These are phyloP conservation scores for Sprattus sprattus DNA, from an alignment of 2,113 vertebrate species.

Conservation along the genomic window DNA sequence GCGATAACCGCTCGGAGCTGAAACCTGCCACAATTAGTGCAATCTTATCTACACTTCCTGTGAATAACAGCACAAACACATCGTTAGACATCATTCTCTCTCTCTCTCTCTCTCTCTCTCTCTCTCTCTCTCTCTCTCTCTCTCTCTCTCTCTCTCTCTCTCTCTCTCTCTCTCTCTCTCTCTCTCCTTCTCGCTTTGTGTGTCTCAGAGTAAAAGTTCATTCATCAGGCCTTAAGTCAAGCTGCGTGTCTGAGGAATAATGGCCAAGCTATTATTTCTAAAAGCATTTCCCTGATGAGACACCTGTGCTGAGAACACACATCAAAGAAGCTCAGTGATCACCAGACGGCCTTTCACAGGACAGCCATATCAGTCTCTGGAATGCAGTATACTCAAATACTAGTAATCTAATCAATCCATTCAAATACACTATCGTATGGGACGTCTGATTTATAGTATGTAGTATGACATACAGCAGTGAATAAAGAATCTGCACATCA, in stretches of 20 bases:
- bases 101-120: too few species aligned
- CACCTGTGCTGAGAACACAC: background rate
- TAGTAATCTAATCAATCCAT: too few species aligned
- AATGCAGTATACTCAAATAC: background rate
- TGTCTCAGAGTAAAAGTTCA: background rate
- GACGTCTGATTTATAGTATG: too few species aligned
- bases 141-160: too few species aligned
- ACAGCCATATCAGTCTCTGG: background rate
- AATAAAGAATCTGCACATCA: too few species aligned
- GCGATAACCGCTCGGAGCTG: background rate
- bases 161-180: background rate
- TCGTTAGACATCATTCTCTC: background rate
- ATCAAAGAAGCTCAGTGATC: background rate
- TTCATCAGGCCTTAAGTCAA: background rate
- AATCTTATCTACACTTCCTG: conserved; percentile 15
- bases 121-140: too few species aligned
- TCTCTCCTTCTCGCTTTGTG: background rate
- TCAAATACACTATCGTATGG: too few species aligned
- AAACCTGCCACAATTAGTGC: background rate
- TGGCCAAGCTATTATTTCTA: background rate
- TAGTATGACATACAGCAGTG: too few species aligned
- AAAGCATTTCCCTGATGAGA: conserved; percentile 9
- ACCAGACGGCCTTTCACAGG: background rate
- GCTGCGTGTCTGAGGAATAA: background rate
- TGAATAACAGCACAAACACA: conserved; percentile 9